A percentile compares a stretch with the other conserved stretches of the same genome.
These are phyloP conservation scores for Leptinotarsa peninsularis DNA, from an alignment of 2,888 invertebrate species.

Conservation along the genomic window DNA sequence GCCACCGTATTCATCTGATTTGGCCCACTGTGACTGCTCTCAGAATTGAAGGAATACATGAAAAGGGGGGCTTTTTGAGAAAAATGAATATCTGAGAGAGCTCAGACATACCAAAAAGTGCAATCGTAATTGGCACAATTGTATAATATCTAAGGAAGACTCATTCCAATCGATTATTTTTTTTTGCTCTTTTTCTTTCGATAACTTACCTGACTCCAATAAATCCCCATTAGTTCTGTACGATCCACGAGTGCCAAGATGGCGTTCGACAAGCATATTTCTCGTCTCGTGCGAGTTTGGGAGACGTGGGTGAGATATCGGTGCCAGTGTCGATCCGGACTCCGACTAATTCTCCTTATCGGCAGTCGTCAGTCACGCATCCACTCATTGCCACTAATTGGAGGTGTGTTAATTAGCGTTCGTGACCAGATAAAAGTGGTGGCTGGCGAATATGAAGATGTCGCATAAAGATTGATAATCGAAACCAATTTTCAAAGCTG, in stretches of 20 bases:
- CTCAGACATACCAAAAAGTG: too few species aligned
- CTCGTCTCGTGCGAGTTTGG: background rate
- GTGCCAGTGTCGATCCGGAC: slow-evolving; percentile 26
- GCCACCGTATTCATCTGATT: too few species aligned
- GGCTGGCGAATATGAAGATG: slow-evolving; percentile 8
- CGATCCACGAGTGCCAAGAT: background rate
- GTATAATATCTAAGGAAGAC: too few species aligned
- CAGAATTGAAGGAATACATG: too few species aligned
- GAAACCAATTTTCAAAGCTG: too few species aligned
- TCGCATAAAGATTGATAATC: background rate
- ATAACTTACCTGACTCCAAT: background rate
- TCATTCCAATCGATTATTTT: too few species aligned
- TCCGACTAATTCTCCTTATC: slow-evolving; percentile 43
- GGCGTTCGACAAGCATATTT: slow-evolving; percentile 5
- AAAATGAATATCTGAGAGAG: too few species aligned
- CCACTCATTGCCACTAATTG: slow-evolving; percentile 48
- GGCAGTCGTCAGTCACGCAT: slow-evolving; percentile 37
- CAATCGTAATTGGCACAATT: too few species aligned
- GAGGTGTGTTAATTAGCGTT: slow-evolving; percentile 53
- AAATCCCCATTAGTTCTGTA: background rate
- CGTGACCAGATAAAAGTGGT: slow-evolving; percentile 45
- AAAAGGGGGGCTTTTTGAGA: too few species aligned
- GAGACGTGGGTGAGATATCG: slow-evolving; percentile 36
- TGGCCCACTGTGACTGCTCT: too few species aligned
- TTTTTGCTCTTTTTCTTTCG: background rate